A percentile compares a stretch with the other conserved stretches of the same genome.
Evolutionary conservation across 2,113 vertebrate genomes (phyloP).

Genomic region (Carollia perspicillata): DNA sequence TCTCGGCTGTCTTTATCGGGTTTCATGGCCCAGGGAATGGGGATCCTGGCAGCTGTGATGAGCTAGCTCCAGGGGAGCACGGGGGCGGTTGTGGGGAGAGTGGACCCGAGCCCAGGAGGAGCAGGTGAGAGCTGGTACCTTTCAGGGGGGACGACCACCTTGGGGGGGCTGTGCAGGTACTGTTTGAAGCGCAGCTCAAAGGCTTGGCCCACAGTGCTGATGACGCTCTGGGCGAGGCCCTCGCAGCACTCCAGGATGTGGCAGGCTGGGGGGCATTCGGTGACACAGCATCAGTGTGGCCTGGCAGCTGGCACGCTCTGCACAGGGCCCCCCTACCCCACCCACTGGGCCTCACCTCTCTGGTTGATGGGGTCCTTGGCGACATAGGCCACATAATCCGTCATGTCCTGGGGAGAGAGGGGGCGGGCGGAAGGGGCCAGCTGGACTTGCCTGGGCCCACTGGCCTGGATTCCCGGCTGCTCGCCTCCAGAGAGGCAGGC

Average conservation of each 20-base stretch:
- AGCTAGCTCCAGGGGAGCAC: neutral
- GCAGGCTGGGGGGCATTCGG: constrained; percentile 83
- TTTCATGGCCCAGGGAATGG: neutral
- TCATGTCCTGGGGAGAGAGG: constrained; percentile 87
- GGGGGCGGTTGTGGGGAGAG: neutral
- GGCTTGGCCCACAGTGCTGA: constrained; percentile 97
- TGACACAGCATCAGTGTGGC: neutral
- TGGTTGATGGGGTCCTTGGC: constrained; percentile 89
- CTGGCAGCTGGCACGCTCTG: neutral
- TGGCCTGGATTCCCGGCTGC: rapidly evolving
- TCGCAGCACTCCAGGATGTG: constrained; percentile 98
- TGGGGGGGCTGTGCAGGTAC: constrained; percentile 95
- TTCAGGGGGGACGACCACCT: constrained; percentile 76
- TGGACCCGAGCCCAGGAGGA: neutral
- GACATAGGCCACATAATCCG: constrained; percentile 86
- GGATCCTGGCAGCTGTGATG: neutral
- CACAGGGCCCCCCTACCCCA: neutral
- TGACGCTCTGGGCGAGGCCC: constrained; percentile 94
- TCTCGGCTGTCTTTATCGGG: rapidly evolving
- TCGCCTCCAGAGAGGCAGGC: rapidly evolving
- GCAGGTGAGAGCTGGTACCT: constrained; percentile 16
- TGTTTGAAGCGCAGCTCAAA: constrained; percentile 98
- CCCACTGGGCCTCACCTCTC: constrained; percentile 79
- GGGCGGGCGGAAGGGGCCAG: neutral
- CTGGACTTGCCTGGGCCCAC: neutral